Evolutionary conservation across 2,113 vertebrate genomes (phyloP).

Genomic region (Xiphophorus maculatus): DNA sequence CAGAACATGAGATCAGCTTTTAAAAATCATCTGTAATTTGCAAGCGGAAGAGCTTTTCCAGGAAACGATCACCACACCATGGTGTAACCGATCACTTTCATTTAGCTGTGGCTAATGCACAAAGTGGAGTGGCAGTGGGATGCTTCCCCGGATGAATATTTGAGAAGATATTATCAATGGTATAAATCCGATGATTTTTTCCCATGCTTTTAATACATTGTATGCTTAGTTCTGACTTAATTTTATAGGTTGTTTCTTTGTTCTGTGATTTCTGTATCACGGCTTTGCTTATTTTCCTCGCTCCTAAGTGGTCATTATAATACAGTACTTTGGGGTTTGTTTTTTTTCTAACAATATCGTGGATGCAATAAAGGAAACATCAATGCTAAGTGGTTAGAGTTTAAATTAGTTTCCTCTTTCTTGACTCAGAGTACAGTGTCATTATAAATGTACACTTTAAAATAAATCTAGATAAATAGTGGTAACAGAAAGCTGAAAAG

Average conservation of each 20-base stretch:
- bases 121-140: constrained; percentile 35
- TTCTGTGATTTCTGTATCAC: not conserved
- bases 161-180: constrained; percentile 35
- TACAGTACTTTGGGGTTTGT: not conserved
- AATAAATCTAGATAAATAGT: not conserved
- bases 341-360: not conserved
- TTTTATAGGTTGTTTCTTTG: not conserved
- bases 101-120: constrained; percentile 57
- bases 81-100: constrained; percentile 43
- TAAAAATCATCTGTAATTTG: constrained; percentile 49
- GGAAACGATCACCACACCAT: constrained; percentile 49
- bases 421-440: not conserved
- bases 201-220: constrained; percentile 9
- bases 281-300: not conserved
- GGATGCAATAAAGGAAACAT: not conserved
- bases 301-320: not conserved
- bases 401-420: not conserved
- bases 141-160: constrained; percentile 19
- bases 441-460: not conserved
- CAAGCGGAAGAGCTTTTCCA: constrained; percentile 17
- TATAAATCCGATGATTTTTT: constrained; percentile 15
- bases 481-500: not conserved
- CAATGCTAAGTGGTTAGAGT: not conserved
- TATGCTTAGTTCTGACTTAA: not conserved
- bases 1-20: constrained; percentile 35